These are phyloP conservation scores for Bos indicus DNA, from an alignment of 2,113 vertebrate genomes.

Conservation along the genomic window DNA sequence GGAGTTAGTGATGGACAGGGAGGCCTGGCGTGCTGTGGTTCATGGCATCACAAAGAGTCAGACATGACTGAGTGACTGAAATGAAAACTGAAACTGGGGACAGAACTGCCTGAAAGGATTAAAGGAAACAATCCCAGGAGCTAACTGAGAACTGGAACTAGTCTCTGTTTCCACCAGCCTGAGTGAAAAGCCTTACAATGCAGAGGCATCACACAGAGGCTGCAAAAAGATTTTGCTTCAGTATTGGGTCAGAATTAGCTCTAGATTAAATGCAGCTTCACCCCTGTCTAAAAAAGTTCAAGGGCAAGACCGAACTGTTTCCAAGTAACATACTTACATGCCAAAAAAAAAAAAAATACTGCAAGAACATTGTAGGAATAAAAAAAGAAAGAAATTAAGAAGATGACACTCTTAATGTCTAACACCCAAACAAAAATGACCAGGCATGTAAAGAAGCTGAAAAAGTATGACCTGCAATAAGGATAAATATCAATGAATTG, in stretches of 20 bases:
- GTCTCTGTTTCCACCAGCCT: background rate
- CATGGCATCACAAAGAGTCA: rapidly evolving
- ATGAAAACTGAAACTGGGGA: no score
- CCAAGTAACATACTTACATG: background rate
- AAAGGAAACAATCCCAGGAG: background rate
- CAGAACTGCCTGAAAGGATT: background rate
- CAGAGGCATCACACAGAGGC: background rate
- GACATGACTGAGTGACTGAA: no score
- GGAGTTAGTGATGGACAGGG: no score
- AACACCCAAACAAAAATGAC: background rate
- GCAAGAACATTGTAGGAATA: background rate
- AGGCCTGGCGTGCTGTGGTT: no score
- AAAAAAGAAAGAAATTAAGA: background rate
- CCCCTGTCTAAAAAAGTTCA: background rate
- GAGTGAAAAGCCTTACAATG: background rate
- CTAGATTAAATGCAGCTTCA: background rate
- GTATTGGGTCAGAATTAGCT: background rate
- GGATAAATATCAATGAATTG: background rate
- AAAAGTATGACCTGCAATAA: background rate
- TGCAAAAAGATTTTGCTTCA: background rate
- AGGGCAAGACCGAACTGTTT: background rate
- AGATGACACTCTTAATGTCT: background rate
- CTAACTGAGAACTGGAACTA: background rate
- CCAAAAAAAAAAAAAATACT: background rate
- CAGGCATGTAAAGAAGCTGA: background rate